These are phyloP conservation scores for Brachyhypopomus gauderio DNA, from an alignment of 2,113 vertebrate species.

Conservation along the genomic window DNA sequence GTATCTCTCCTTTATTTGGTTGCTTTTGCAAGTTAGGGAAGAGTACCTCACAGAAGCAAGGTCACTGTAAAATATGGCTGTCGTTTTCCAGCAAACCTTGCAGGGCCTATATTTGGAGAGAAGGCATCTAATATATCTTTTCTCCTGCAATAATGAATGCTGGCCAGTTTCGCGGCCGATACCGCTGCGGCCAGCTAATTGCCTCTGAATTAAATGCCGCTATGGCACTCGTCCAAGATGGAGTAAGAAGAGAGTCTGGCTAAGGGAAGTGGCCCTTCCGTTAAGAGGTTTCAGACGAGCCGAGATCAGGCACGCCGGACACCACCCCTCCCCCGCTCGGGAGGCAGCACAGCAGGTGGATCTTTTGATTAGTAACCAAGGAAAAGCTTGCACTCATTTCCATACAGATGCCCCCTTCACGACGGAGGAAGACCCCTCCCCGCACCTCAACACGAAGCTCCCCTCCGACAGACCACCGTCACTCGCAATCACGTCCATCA, in stretches of 20 bases:
- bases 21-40: neutral
- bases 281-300: conserved; percentile 36
- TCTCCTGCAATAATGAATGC: conserved; percentile 63
- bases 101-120: conserved; percentile 65
- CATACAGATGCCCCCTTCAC: conserved; percentile 80
- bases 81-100: conserved; percentile 38
- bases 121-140: conserved; percentile 51
- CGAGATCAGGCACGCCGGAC: conserved; percentile 31
- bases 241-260: conserved; percentile 47
- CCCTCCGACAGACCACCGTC: conserved; percentile 33
- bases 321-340: conserved; percentile 18
- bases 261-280: conserved; percentile 25
- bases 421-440: conserved; percentile 59
- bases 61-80: conserved; percentile 45
- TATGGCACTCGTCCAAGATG: conserved; percentile 69
- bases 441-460: neutral
- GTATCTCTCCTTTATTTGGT: neutral
- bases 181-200: conserved; percentile 68
- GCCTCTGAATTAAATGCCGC: conserved; percentile 71
- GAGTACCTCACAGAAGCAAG: conserved; percentile 29
- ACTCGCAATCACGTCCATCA: conserved; percentile 26
- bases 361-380: conserved; percentile 78
- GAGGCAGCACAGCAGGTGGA: conserved; percentile 75
- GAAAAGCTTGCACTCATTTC: conserved; percentile 75
- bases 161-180: conserved; percentile 60